A percentile compares a stretch with the other conserved stretches of the same genome.
Evolutionary conservation across 2,888 invertebrate species (phyloP).

Genomic region (Microctonus hyperodae): DNA sequence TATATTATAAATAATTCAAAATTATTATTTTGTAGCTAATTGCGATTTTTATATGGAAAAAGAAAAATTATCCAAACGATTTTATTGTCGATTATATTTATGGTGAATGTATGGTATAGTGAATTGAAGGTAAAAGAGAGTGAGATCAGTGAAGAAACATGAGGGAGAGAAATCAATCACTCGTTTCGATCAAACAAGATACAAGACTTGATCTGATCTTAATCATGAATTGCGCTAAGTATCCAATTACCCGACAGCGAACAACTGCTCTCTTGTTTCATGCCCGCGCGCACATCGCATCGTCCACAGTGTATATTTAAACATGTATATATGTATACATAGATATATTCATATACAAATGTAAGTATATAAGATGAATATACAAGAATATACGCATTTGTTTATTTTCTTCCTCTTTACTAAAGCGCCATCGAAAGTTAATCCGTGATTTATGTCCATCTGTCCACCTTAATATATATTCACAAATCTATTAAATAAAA

Average conservation of each 20-base stretch:
- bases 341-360: neutral
- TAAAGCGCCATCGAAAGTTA: neutral
- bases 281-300: neutral
- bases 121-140: neutral
- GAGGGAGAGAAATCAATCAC: constrained; percentile 28
- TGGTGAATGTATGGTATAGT: neutral
- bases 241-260: constrained; percentile 29
- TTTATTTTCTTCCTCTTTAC: neutral
- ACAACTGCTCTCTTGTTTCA: constrained; percentile 28
- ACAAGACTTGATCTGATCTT: constrained; percentile 27
- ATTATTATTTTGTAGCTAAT: constrained; percentile 27
- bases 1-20: constrained; percentile 19
- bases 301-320: neutral
- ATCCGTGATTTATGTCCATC: constrained; percentile 5
- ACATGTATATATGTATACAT: neutral
- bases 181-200: constrained; percentile 12
- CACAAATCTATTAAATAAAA: neutral
- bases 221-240: constrained; percentile 30
- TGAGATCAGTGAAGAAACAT: neutral
- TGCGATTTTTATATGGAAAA: constrained; percentile 19
- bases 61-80: constrained; percentile 3
- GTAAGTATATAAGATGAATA: too few species aligned
- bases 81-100: neutral
- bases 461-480: neutral
- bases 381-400: too few species aligned